phyloP scores from a whole-genome alignment of 2,113 vertebrate genomes.

The Channa maculata region DNA sequence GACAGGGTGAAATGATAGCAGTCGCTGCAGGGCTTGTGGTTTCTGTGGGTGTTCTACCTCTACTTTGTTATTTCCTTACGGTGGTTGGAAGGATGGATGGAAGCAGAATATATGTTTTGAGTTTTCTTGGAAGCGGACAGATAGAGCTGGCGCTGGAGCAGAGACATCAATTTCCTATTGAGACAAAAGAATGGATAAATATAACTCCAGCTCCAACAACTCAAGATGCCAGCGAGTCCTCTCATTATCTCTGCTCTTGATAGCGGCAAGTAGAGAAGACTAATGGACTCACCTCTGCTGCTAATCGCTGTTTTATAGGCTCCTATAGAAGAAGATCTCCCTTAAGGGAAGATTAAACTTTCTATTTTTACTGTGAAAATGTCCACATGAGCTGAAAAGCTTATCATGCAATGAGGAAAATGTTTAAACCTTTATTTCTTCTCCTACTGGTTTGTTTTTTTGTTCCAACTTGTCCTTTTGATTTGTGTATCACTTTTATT shows the following conservation, averaged over 20 bases:
- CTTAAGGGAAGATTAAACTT: constrained; percentile 69
- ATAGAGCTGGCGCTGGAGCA: constrained; percentile 38
- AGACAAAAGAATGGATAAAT: constrained; percentile 79
- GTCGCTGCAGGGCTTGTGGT: constrained; percentile 36
- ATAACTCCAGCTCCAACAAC: constrained; percentile 66
- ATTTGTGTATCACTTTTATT: constrained; percentile 67
- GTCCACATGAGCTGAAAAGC: constrained; percentile 14
- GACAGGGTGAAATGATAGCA: constrained; percentile 35
- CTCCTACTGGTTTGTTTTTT: constrained; percentile 46
- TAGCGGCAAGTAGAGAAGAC: constrained; percentile 73
- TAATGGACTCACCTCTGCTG: constrained; percentile 77
- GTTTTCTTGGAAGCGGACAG: constrained; percentile 48
- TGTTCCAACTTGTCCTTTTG: constrained; percentile 57
- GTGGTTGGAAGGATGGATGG: constrained; percentile 34
- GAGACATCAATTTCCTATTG: constrained; percentile 60
- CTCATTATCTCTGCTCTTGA: constrained; percentile 76
- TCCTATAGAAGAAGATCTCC: constrained; percentile 50
- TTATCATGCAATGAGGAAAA: constrained; percentile 6
- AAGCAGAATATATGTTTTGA: constrained; percentile 40
- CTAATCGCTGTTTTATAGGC: constrained; percentile 77
- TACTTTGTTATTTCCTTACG: constrained; percentile 62
- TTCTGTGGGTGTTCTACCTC: constrained; percentile 48
- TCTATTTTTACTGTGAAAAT: constrained; percentile 69
- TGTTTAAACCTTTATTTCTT: constrained; percentile 32
- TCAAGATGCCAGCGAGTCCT: constrained; percentile 55